These are phyloP conservation scores for Bombyx huttoni DNA, from an alignment of 2,888 invertebrate species.

Conservation along the genomic window DNA sequence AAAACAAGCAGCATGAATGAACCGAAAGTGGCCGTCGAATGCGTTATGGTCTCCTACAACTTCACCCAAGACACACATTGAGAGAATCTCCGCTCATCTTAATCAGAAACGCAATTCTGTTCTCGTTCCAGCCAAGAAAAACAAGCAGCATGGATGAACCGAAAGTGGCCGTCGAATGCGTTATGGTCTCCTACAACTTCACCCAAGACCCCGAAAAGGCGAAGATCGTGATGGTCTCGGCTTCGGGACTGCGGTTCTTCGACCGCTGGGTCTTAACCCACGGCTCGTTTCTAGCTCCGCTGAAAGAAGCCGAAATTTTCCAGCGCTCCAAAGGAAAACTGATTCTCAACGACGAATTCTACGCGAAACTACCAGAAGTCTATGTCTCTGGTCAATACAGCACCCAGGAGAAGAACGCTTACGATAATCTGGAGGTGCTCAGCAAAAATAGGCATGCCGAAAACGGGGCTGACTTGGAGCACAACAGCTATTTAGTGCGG, in stretches of 20 bases:
- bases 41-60: slow-evolving; percentile 65
- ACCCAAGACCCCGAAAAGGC: slow-evolving; percentile 50
- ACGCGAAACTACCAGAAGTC: slow-evolving; percentile 53
- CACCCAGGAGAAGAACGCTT: slow-evolving; percentile 23
- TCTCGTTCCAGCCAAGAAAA: too few species aligned
- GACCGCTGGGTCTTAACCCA: slow-evolving; percentile 69
- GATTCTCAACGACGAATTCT: slow-evolving; percentile 53
- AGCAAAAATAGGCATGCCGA: slow-evolving; percentile 38
- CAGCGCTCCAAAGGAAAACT: slow-evolving; percentile 47
- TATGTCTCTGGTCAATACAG: slow-evolving; percentile 55
- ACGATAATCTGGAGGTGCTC: slow-evolving; percentile 42
- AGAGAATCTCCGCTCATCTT: too few species aligned
- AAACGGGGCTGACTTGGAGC: slow-evolving; percentile 35
- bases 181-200: slow-evolving; percentile 64
- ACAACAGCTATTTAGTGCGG: slow-evolving; percentile 52
- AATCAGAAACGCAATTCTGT: background rate
- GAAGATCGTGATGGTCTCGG: slow-evolving; percentile 59
- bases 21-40: slow-evolving; percentile 48
- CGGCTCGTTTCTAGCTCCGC: slow-evolving; percentile 58
- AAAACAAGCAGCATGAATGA: background rate
- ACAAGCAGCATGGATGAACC: background rate
- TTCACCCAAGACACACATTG: slow-evolving; percentile 47
- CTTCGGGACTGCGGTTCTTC: slow-evolving; percentile 66
- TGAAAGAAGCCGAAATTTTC: slow-evolving; percentile 51
- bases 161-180: slow-evolving; percentile 57